A percentile compares a stretch with the other conserved stretches of the same genome.
Evolutionary conservation across 2,797 vertebrate species (phyloP).

Genomic region (Sibirionetta formosa): DNA sequence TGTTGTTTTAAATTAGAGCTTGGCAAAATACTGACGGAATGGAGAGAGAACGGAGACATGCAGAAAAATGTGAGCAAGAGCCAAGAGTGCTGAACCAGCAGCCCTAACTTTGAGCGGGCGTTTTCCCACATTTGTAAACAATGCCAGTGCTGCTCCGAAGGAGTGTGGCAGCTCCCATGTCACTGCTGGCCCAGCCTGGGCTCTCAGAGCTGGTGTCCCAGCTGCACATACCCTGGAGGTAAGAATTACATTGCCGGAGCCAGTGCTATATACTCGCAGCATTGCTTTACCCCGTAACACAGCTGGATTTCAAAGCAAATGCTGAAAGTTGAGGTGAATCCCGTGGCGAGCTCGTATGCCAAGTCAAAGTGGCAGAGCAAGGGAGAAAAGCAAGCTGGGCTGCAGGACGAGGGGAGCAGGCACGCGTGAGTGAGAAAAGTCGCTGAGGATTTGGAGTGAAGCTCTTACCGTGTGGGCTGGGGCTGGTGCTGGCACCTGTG

Average conservation of each 20-base stretch:
- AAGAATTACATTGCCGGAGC: not conserved
- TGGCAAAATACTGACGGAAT: not conserved
- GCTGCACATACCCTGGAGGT: not conserved
- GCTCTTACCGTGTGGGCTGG: slow-evolving; percentile 74
- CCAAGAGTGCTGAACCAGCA: not conserved
- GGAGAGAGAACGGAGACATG: not conserved
- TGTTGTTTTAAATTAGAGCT: not conserved
- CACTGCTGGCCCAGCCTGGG: not conserved
- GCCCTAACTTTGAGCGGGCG: not conserved
- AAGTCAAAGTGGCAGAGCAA: not conserved
- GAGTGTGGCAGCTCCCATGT: not conserved
- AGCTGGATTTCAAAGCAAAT: slow-evolving; percentile 4
- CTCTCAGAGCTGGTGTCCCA: not conserved
- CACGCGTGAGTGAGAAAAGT: not conserved
- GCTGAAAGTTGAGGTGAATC: not conserved
- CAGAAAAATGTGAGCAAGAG: rapidly evolving
- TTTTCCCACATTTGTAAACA: not conserved
- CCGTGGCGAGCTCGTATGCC: rapidly evolving
- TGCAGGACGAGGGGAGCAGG: not conserved
- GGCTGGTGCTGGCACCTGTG: not conserved
- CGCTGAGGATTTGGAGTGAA: not conserved
- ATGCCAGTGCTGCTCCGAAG: not conserved
- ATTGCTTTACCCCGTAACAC: rapidly evolving
- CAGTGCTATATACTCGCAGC: rapidly evolving
- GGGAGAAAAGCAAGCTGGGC: not conserved